A percentile compares a stretch with the other conserved stretches of the same genome.
These are phyloP conservation scores for Lymantria monacha DNA, from an alignment of 2,888 invertebrate genomes.

Conservation along the genomic window DNA sequence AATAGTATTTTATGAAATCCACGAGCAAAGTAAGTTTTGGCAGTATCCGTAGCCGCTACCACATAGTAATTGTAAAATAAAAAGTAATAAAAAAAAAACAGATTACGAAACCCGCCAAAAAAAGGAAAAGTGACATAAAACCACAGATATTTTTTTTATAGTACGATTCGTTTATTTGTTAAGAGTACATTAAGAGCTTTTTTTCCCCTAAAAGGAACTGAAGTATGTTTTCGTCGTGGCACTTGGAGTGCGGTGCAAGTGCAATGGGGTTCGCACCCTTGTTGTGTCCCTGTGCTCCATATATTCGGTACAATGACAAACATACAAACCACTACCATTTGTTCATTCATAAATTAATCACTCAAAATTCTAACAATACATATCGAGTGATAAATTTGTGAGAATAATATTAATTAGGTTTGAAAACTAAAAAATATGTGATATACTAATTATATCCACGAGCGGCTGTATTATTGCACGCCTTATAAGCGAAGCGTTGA, in stretches of 20 bases:
- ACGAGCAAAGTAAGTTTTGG: too few relatives aligned
- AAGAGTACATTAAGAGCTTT: too few relatives aligned
- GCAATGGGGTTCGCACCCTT: constrained; percentile 6
- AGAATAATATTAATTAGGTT: neutral
- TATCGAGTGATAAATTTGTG: neutral
- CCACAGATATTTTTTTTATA: neutral
- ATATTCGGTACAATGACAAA: constrained; percentile 2
- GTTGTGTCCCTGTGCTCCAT: constrained; percentile 6
- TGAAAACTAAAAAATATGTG: neutral
- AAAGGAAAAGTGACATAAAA: neutral
- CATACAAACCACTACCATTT: neutral
- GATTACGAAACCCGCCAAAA: neutral
- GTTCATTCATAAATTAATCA: neutral
- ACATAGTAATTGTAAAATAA: too few relatives aligned
- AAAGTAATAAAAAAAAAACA: too few relatives aligned
- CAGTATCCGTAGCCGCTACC: too few relatives aligned
- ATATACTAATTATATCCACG: neutral
- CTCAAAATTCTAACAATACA: neutral
- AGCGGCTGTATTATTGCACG: neutral
- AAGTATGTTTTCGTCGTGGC: neutral
- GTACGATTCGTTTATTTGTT: too few relatives aligned
- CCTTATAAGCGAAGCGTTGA: too few relatives aligned
- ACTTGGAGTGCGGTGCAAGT: constrained; percentile 1
- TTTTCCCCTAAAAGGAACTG: neutral
- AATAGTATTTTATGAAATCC: too few relatives aligned